phyloP scores from a whole-genome alignment of 2,888 invertebrate genomes.

The Crioceris asparagi region DNA sequence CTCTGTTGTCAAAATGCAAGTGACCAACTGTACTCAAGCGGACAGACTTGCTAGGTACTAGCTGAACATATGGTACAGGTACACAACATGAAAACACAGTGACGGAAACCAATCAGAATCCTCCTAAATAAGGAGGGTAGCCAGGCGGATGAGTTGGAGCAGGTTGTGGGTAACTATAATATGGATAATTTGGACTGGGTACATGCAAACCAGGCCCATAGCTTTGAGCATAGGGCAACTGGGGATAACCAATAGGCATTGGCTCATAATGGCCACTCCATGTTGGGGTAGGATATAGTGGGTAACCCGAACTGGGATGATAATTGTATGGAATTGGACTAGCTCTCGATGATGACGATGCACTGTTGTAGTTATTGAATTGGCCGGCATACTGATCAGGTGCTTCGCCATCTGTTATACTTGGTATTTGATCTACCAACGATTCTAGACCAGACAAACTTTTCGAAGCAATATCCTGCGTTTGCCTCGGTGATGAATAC shows the following conservation, averaged over 20 bases:
- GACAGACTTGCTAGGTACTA: conserved; percentile 43
- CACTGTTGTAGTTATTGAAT: conserved; percentile 41
- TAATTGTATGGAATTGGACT: conserved; percentile 35
- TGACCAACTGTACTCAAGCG: conserved; percentile 40
- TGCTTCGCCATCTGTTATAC: conserved; percentile 63
- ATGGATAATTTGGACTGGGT: conserved; percentile 60
- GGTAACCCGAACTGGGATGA: conserved; percentile 33
- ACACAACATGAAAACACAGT: conserved; percentile 42
- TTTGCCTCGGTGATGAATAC: conserved; percentile 41
- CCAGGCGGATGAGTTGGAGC: conserved; percentile 37
- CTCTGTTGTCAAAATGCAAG: conserved; percentile 41
- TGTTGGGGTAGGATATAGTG: conserved; percentile 36
- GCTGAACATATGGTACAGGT: conserved; percentile 43
- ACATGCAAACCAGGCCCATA: conserved; percentile 50
- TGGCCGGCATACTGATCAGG: conserved; percentile 35
- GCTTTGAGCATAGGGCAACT: conserved; percentile 31
- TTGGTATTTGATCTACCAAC: conserved; percentile 83
- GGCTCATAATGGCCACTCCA: conserved; percentile 38
- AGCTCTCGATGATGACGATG: conserved; percentile 34
- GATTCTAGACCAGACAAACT: conserved; percentile 80
- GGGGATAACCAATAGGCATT: conserved; percentile 39
- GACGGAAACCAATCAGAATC: conserved; percentile 41
- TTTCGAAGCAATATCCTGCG: conserved; percentile 73
- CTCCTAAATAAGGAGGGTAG: conserved; percentile 38
- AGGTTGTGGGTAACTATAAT: conserved; percentile 40